These are phyloP conservation scores for Pollenia griseotomentosa DNA, from an alignment of 2,888 invertebrate species.

Conservation along the genomic window DNA sequence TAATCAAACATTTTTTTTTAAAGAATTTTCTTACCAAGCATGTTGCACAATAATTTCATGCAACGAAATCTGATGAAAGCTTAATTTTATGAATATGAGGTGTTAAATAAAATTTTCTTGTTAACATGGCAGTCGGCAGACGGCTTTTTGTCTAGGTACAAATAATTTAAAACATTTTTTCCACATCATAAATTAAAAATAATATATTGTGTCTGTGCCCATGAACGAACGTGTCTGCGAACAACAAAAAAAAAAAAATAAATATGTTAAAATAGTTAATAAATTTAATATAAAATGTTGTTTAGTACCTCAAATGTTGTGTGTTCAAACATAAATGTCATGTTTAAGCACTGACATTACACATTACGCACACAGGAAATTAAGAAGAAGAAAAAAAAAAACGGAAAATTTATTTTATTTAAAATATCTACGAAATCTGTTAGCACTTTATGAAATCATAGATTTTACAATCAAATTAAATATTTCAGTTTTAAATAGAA, in stretches of 20 bases:
- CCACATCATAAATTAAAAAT: slow-evolving; percentile 59
- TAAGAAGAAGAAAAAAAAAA: slow-evolving; percentile 10
- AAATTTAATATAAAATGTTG: slow-evolving; percentile 43
- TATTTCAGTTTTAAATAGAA: not conserved
- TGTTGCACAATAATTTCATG: slow-evolving; percentile 42
- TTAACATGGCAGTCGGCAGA: slow-evolving; percentile 5
- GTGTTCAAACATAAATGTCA: slow-evolving; percentile 66
- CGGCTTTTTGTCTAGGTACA: not conserved
- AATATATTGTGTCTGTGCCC: slow-evolving; percentile 19
- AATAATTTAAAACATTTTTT: slow-evolving; percentile 41
- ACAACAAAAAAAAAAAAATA: slow-evolving; percentile 6
- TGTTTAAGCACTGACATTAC: slow-evolving; percentile 59
- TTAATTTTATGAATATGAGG: slow-evolving; percentile 38
- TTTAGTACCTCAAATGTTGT: slow-evolving; percentile 13
- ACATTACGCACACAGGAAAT: slow-evolving; percentile 54
- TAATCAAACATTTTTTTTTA: too few relatives aligned
- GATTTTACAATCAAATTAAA: slow-evolving; percentile 32
- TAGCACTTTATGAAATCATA: slow-evolving; percentile 43
- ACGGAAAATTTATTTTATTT: not conserved
- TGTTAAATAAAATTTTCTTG: slow-evolving; percentile 48
- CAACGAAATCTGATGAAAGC: slow-evolving; percentile 13
- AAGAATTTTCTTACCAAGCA: not conserved
- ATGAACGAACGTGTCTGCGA: slow-evolving; percentile 1
- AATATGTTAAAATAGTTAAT: slow-evolving; percentile 36
- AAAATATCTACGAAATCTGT: not conserved